These are phyloP conservation scores for Drosophila seguyi DNA, from an alignment of 1,140 invertebrate species.

Conservation along the genomic window DNA sequence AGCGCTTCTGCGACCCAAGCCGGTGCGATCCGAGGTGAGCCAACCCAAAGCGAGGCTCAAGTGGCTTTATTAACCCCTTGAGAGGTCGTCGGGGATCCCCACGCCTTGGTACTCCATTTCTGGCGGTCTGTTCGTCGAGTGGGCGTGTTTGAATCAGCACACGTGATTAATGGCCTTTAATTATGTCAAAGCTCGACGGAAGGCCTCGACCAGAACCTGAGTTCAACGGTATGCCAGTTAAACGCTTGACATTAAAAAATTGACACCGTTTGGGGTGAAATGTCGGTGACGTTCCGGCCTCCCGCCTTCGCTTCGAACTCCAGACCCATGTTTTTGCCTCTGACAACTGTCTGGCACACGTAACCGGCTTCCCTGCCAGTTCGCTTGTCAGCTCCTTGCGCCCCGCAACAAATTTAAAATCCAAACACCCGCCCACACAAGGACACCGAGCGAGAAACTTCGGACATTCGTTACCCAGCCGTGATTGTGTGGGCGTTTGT, in stretches of 20 bases:
- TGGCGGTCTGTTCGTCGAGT: conserved; percentile 21
- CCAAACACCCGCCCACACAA: conserved; percentile 37
- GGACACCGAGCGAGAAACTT: conserved; percentile 22
- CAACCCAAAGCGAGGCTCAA: conserved; percentile 34
- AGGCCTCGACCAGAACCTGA: conserved; percentile 27
- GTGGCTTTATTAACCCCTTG: conserved; percentile 78
- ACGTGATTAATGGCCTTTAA: conserved; percentile 84
- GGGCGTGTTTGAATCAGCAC: conserved; percentile 82
- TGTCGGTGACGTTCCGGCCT: conserved; percentile 63
- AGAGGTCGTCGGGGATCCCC: conserved; percentile 23
- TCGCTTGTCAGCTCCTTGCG: conserved; percentile 30
- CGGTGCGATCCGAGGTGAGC: conserved; percentile 17
- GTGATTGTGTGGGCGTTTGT: conserved; percentile 82
- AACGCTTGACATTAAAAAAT: conserved; percentile 84
- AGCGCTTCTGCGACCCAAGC: conserved; percentile 37
- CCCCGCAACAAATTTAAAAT: conserved; percentile 61
- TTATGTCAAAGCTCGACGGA: conserved; percentile 76
- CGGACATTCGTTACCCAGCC: conserved; percentile 65
- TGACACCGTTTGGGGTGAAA: conserved; percentile 84
- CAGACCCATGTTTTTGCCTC: conserved; percentile 43
- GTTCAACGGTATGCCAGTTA: conserved; percentile 72
- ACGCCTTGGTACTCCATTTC: not conserved
- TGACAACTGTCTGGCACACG: conserved; percentile 81
- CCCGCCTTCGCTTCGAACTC: conserved; percentile 1
- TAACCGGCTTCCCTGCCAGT: conserved; percentile 52